Evolutionary conservation across 2,888 invertebrate species (phyloP).

Genomic region (Synanthedon tipuliformis): DNA sequence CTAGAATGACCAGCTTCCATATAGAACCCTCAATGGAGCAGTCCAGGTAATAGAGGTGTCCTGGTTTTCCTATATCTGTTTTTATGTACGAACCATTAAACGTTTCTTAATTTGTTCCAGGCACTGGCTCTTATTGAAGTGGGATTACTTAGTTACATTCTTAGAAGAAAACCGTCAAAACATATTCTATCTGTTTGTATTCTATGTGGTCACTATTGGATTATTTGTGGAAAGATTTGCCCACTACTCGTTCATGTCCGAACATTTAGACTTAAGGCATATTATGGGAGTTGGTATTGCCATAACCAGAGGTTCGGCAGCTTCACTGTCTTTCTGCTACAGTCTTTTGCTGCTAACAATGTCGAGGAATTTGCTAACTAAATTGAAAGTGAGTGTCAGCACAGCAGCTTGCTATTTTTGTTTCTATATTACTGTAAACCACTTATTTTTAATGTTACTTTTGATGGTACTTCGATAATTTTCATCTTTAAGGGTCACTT

Average conservation of each 20-base stretch:
- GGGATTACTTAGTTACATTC: constrained; percentile 90
- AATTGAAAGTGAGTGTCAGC: constrained; percentile 78
- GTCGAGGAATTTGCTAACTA: constrained; percentile 92
- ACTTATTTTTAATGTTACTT: too few relatives aligned
- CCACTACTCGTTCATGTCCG: constrained; percentile 96
- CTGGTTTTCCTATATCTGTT: background rate
- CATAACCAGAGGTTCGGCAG: constrained; percentile 93
- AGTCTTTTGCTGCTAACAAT: constrained; percentile 90
- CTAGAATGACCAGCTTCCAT: constrained; percentile 94
- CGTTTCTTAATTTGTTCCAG: constrained; percentile 30
- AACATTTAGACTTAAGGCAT: constrained; percentile 93
- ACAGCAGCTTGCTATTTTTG: background rate
- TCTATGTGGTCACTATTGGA: constrained; percentile 93
- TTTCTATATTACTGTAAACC: background rate
- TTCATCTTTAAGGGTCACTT: too few relatives aligned
- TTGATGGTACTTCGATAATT: too few relatives aligned
- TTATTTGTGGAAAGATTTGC: constrained; percentile 96
- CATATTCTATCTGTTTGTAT: constrained; percentile 93
- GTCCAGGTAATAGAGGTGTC: constrained; percentile 45
- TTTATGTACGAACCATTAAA: background rate
- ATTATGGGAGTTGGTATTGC: constrained; percentile 98
- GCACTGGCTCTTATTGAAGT: constrained; percentile 80
- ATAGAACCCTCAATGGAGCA: constrained; percentile 84
- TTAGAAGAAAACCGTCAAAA: constrained; percentile 96
- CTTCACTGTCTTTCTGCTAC: constrained; percentile 94